These are phyloP conservation scores for Micropoecilia bifurca DNA, from an alignment of 2,797 vertebrate genomes.

Conservation along the genomic window DNA sequence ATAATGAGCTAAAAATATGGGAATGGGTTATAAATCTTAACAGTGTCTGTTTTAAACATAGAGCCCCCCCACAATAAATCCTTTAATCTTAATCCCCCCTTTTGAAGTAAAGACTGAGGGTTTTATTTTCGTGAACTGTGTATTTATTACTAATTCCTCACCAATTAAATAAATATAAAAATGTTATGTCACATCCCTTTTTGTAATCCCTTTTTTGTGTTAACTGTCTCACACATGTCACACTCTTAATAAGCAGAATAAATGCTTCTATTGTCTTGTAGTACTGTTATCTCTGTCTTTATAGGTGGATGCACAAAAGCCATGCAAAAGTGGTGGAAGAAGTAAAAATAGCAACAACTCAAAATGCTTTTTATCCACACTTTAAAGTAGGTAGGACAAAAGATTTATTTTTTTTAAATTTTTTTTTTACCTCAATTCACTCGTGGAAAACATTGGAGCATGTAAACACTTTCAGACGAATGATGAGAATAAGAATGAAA, in stretches of 20 bases:
- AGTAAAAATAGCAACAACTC: background rate
- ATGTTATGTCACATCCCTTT: background rate
- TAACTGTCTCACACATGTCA: background rate
- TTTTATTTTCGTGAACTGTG: background rate
- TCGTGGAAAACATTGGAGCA: background rate
- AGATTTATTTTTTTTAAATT: background rate
- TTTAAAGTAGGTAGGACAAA: background rate
- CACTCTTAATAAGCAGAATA: background rate
- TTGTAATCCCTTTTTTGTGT: background rate
- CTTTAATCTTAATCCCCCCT: background rate
- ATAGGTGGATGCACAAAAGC: background rate
- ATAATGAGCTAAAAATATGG: background rate
- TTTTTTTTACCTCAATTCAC: background rate
- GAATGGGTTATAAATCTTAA: background rate
- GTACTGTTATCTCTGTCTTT: background rate
- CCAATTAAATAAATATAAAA: background rate
- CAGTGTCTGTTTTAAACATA: background rate
- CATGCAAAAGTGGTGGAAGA: background rate
- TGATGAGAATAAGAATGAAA: background rate
- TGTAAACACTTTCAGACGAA: background rate
- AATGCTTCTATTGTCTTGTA: background rate
- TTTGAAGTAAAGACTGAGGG: background rate
- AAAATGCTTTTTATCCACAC: background rate
- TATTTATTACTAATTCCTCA: background rate
- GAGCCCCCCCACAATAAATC: background rate